Conservation (phyloP, 2,888 invertebrate genomes). For the Campoplex capitator region DNA sequence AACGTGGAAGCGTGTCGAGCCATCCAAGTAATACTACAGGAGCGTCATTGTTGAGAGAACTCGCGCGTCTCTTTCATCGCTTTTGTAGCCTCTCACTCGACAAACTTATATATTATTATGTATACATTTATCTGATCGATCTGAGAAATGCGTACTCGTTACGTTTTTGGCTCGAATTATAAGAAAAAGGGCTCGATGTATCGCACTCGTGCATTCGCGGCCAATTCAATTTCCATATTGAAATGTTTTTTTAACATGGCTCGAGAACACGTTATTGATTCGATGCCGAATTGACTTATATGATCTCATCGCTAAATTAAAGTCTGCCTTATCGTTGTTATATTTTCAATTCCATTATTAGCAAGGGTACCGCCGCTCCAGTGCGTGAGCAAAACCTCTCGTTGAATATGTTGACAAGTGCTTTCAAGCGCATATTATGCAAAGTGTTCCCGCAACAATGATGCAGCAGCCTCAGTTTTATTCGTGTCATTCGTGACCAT, state of each 20-base stretch:
- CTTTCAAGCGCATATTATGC: constrained; percentile 14
- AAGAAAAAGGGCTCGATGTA: too few relatives aligned
- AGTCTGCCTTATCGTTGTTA: background rate
- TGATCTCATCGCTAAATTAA: constrained; percentile 1
- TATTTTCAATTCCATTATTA: constrained; percentile 19
- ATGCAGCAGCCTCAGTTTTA: constrained; percentile 23
- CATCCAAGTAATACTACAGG: constrained; percentile 3
- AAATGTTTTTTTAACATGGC: background rate
- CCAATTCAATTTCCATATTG: background rate
- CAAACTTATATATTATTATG: background rate
- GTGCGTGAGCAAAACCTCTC: background rate
- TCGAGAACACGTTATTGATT: background rate
- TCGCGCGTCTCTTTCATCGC: background rate
- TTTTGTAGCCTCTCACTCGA: background rate
- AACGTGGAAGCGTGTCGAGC: background rate
- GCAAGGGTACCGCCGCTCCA: background rate
- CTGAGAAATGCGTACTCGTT: background rate
- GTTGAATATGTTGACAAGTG: constrained; percentile 18
- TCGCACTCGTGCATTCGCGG: background rate
- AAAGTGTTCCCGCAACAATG: constrained; percentile 17
- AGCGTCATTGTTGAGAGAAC: constrained; percentile 14
- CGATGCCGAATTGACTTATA: background rate
- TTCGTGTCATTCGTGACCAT: constrained; percentile 12
- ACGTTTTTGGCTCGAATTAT: too few relatives aligned
- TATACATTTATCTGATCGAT: background rate